These are phyloP conservation scores for Psittacula echo DNA, from an alignment of 2,797 vertebrate genomes.

Conservation along the genomic window DNA sequence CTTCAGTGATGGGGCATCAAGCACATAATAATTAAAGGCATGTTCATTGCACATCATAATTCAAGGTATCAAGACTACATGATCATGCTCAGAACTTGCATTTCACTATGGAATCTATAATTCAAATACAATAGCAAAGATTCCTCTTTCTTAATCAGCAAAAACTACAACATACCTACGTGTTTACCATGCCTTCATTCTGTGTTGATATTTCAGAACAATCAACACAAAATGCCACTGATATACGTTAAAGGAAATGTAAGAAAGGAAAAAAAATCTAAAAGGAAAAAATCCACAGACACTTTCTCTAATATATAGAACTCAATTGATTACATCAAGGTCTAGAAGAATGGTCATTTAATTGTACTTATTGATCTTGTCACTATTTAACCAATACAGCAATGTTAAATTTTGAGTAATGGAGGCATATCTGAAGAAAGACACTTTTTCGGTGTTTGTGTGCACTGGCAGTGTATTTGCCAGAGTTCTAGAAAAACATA, in stretches of 20 bases:
- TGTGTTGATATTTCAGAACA: not conserved
- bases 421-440: not conserved
- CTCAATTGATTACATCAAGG: not conserved
- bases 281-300: not conserved
- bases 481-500: not conserved
- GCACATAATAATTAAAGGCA: not conserved
- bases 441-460: not conserved
- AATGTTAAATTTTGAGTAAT: not conserved
- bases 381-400: not conserved
- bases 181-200: not conserved
- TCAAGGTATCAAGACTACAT: not conserved
- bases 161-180: not conserved
- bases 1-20: not conserved
- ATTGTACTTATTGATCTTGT: not conserved
- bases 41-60: not conserved
- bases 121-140: not conserved
- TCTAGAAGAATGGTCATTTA: not conserved
- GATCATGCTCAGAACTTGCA: not conserved
- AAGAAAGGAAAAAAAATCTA: not conserved
- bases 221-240: not conserved
- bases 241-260: not conserved
- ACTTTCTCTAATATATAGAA: not conserved
- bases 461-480: not conserved
- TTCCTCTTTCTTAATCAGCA: not conserved
- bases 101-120: not conserved